Evolutionary conservation across 2,888 invertebrate species (phyloP).

Genomic region (Nasonovia ribisnigri): DNA sequence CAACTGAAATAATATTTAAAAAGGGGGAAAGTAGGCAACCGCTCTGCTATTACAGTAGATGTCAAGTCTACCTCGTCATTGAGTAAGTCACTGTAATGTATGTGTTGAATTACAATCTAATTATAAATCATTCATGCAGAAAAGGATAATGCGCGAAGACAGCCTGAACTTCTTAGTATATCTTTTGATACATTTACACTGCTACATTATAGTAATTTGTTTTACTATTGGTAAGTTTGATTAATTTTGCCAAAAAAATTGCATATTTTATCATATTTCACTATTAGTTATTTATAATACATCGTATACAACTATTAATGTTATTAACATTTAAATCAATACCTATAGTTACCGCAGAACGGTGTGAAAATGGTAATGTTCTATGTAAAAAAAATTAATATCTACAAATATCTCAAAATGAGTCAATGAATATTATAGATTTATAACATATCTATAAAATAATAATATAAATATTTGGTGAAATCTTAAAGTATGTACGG

Average conservation of each 20-base stretch:
- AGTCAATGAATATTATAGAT: too few species aligned
- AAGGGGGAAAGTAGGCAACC: not conserved
- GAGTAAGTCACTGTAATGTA: not conserved
- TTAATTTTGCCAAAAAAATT: not conserved
- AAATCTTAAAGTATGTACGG: too few species aligned
- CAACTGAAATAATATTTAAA: not conserved
- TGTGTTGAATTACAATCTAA: not conserved
- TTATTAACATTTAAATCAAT: too few species aligned
- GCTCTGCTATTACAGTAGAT: not conserved
- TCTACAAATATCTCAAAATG: too few species aligned
- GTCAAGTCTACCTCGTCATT: not conserved
- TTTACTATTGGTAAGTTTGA: not conserved
- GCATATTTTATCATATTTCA: too few species aligned
- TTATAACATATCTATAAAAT: too few species aligned
- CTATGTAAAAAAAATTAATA: too few species aligned
- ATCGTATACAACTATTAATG: too few species aligned
- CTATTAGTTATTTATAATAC: too few species aligned
- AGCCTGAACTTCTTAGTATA: not conserved
- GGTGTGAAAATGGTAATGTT: too few species aligned
- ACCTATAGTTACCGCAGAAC: too few species aligned
- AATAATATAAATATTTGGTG: too few species aligned
- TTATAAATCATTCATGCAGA: not conserved
- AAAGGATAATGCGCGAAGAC: not conserved
- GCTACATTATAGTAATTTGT: not conserved
- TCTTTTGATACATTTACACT: not conserved